These are phyloP conservation scores for Oreamnos americanus DNA, from an alignment of 2,113 vertebrate species.

Conservation along the genomic window DNA sequence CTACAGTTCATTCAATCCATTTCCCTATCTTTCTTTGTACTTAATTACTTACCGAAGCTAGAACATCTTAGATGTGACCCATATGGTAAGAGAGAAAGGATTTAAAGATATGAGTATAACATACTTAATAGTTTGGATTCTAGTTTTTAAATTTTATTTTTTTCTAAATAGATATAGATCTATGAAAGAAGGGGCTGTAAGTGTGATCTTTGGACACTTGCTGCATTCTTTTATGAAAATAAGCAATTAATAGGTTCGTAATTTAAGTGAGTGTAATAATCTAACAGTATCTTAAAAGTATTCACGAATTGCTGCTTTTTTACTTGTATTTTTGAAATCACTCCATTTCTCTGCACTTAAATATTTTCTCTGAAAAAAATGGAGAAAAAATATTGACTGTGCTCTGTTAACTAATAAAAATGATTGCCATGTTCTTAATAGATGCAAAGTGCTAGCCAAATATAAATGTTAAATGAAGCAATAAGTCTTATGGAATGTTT, in stretches of 20 bases:
- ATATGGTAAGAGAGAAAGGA: background rate
- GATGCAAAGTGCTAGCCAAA: background rate
- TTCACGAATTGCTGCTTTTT: background rate
- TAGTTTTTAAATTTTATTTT: background rate
- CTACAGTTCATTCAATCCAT: background rate
- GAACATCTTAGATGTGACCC: background rate
- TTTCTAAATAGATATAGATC: background rate
- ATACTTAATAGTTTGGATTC: background rate
- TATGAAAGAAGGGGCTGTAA: rapidly evolving
- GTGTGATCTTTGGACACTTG: background rate
- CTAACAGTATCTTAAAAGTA: background rate
- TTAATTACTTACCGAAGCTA: background rate
- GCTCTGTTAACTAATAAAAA: conserved; percentile 8
- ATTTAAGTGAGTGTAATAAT: background rate
- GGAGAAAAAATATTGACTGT: conserved; percentile 21
- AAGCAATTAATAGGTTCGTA: background rate
- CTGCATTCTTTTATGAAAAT: background rate
- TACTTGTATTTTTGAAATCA: background rate
- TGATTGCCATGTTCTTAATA: background rate
- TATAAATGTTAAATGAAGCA: conserved; percentile 26
- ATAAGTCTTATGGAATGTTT: background rate
- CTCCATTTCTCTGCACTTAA: conserved; percentile 18
- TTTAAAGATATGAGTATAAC: background rate
- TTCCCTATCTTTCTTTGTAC: background rate
- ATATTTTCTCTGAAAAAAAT: conserved; percentile 17